A percentile compares a stretch with the other conserved stretches of the same genome.
phyloP scores from a whole-genome alignment of 37 sponge, comb jelly and placozoan species.

The Corticium candelabrum region DNA sequence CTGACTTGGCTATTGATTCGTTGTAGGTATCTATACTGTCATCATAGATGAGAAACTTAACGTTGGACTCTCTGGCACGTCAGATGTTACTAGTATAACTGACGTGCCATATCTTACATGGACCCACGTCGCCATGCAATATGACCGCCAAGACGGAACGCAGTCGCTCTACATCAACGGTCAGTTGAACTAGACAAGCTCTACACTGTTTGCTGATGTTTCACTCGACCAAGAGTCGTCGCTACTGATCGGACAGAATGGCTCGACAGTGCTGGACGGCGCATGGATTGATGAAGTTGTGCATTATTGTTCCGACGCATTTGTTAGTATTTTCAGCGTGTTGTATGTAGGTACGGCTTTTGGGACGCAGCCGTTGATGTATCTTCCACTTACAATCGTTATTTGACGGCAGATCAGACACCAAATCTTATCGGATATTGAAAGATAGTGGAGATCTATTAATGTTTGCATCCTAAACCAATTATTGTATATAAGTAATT shows the following conservation, averaged over 20 bases:
- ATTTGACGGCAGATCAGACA: neutral
- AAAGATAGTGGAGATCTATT: neutral
- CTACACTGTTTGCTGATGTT: no score
- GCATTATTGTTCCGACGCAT: neutral
- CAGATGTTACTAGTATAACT: neutral
- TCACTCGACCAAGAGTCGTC: neutral
- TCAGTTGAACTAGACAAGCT: neutral
- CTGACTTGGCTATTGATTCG: neutral
- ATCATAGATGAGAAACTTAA: neutral
- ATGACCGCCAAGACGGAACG: neutral
- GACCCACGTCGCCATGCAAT: neutral
- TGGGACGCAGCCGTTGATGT: neutral
- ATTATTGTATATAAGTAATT: no score
- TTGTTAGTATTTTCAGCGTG: neutral
- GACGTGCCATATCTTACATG: neutral
- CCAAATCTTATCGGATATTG: neutral
- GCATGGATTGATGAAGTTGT: neutral
- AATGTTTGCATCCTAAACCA: no score
- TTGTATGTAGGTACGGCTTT: neutral
- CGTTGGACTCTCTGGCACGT: neutral
- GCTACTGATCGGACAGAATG: neutral
- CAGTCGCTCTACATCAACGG: constrained; percentile 1
- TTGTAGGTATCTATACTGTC: neutral
- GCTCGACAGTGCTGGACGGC: neutral
- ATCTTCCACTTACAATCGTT: neutral